phyloP scores from a whole-genome alignment of 2,113 vertebrate species.

The Equus przewalskii region DNA sequence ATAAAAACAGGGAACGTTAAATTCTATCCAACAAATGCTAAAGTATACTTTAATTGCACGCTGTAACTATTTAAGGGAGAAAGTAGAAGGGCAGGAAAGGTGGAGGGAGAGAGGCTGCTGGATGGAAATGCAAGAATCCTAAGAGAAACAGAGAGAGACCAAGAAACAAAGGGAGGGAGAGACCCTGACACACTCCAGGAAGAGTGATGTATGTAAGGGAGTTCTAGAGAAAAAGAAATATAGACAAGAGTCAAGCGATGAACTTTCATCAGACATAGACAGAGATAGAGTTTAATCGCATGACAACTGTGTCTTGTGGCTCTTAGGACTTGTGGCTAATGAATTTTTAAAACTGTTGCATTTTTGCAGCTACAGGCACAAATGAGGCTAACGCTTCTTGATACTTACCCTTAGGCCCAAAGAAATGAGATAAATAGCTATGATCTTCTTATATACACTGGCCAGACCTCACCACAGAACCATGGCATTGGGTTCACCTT shows the following conservation, averaged over 20 bases:
- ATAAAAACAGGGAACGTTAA: background rate
- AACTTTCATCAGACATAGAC: background rate
- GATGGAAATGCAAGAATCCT: background rate
- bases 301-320: background rate
- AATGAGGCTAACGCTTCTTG: background rate
- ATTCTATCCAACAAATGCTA: background rate
- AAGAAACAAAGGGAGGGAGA: background rate
- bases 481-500: no score
- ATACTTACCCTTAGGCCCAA: background rate
- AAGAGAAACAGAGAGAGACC: background rate
- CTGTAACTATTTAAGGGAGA: background rate
- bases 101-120: background rate
- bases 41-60: background rate
- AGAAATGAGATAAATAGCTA: background rate
- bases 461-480: background rate
- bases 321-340: background rate
- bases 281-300: background rate
- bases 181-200: background rate
- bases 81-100: background rate
- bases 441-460: background rate
- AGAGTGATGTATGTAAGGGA: background rate
- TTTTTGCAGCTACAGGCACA: background rate
- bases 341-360: background rate
- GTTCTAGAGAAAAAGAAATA: background rate
- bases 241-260: accelerated